Percentiles rank a stretch among this genome's conserved stretches.
These are phyloP conservation scores for Zaprionus obscuricornis DNA, from an alignment of 2,888 invertebrate genomes.

Conservation along the genomic window DNA sequence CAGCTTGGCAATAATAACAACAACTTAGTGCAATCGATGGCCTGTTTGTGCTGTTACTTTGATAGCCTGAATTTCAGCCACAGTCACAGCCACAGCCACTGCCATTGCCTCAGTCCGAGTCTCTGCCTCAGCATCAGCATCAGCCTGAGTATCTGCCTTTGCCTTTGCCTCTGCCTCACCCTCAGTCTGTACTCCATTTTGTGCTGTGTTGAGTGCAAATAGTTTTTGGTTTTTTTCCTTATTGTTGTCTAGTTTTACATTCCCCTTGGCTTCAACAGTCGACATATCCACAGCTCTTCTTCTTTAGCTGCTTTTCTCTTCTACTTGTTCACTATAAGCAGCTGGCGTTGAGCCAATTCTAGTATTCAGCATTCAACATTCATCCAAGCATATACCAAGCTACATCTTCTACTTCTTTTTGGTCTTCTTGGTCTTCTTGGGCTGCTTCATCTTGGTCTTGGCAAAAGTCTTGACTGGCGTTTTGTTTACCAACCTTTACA, in stretches of 20 bases:
- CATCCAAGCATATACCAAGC: too few relatives aligned
- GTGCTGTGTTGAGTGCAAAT: constrained; percentile 64
- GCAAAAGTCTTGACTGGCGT: constrained; percentile 34
- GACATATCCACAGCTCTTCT: too few relatives aligned
- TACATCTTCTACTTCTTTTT: too few relatives aligned
- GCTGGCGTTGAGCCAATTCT: constrained; percentile 63
- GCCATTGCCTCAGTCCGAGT: too few relatives aligned
- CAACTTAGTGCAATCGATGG: constrained; percentile 47
- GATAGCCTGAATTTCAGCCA: not conserved
- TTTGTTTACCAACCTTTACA: constrained; percentile 67
- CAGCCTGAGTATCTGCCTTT: too few relatives aligned
- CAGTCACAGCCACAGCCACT: not conserved
- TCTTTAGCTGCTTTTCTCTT: not conserved
- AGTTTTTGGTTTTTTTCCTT: constrained; percentile 72
- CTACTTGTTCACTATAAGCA: constrained; percentile 42
- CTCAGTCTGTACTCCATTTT: constrained; percentile 54
- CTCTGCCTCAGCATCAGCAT: not conserved
- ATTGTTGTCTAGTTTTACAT: constrained; percentile 33
- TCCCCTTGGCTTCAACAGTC: too few relatives aligned
- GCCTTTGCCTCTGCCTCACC: not conserved
- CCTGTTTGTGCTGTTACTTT: constrained; percentile 35
- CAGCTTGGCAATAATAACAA: constrained; percentile 22
- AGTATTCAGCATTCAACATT: constrained; percentile 28
- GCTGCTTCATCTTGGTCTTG: not conserved
- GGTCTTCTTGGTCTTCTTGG: too few relatives aligned